Conservation (phyloP, 2,888 invertebrate species). For the Oligia strigilis region DNA sequence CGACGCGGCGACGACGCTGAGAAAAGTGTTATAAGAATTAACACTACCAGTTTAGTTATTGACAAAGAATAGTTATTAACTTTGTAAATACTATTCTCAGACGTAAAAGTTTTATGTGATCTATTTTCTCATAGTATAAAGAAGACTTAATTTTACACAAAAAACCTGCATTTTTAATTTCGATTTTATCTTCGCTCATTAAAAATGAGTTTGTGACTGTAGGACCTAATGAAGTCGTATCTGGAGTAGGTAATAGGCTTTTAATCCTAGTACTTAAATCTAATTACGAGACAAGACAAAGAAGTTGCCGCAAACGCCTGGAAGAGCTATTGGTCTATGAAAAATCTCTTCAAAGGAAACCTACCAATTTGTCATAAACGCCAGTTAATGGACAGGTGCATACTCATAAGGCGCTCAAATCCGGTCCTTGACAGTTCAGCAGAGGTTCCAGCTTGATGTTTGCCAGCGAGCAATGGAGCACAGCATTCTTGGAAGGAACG, state of each 20-base stretch:
- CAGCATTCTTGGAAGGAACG: not conserved
- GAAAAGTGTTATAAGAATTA: constrained; percentile 44
- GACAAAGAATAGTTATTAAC: not conserved
- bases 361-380: not conserved
- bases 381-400: not conserved
- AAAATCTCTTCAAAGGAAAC: not conserved
- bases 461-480: not conserved
- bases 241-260: not conserved
- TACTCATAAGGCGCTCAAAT: not conserved
- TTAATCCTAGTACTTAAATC: not conserved
- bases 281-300: not conserved
- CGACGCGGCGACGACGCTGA: constrained; percentile 2
- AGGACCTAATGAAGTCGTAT: not conserved
- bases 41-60: constrained; percentile 36
- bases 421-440: not conserved
- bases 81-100: not conserved
- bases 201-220: not conserved
- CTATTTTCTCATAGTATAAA: not conserved
- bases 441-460: not conserved
- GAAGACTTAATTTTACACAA: not conserved
- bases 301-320: not conserved
- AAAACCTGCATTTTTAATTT: not conserved
- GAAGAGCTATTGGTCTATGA: not conserved
- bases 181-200: not conserved
- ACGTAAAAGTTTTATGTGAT: not conserved